Base-by-base conservation (phyloP, 2,113 vertebrate genomes). In the Anhinga rufa region DNA sequence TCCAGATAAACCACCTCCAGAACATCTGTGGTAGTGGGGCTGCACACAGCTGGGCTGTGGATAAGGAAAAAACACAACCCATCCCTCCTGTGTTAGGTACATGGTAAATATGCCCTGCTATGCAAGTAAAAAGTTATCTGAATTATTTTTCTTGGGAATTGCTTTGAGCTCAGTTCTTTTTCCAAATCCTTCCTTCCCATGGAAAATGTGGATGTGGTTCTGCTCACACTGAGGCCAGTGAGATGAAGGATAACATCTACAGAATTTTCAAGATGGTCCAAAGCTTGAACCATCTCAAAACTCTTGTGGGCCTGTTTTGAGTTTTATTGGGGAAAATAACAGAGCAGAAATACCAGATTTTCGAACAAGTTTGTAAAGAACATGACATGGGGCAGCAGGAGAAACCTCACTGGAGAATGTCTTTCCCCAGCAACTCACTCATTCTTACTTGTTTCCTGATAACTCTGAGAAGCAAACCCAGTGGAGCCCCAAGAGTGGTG, bases 401-500 rank as follows among this genome's bases (percentile, higher is more conserved):
- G 9, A 55, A 80, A 29, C 6, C 9, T 80, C 44, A 48, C 6
- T 17, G 24, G 51, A 66, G 29, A 72, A 51, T 2, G 0, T 54
- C 7, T 19, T 80, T 68, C 15, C 13, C 14, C n/a, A 76, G n/a
- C 5, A 86, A 17, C 28, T 79, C 32, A 14, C 10, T 58, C 12
- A 7, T 25, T 72, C 18, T 24, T 55, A 4, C 24, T 86, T 81
- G 2, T 34, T 82, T 60, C 58, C 44, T 64, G 42, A 5, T 32
- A 40, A 52, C 5, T 38, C 40, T 31, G 46, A 58, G 22, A 78
- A 74, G 7, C 17, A 52, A 61, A 52, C 4, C 12, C 64, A 46
- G 20, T 57, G 65, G 14, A 62, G 12, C 12, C 17, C 49, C 74
- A 62, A 46, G 28, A 60, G 17, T 0, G 0, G 9, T 34, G 31